Evolutionary conservation across 2,113 vertebrate genomes (phyloP).

Genomic region (Otis tarda): DNA sequence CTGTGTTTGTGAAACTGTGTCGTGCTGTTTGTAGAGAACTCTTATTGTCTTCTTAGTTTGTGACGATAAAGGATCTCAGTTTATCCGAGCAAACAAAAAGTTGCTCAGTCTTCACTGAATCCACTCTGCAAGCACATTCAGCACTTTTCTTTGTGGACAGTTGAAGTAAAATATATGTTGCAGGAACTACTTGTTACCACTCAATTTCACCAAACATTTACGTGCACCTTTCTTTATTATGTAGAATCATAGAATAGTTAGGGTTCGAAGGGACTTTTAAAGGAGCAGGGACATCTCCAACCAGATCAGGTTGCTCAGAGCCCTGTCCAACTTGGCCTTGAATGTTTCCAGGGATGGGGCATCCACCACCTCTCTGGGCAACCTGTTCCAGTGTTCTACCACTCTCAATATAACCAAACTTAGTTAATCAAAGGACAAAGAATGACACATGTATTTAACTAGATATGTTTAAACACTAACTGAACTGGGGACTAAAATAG

Average conservation of each 20-base stretch:
- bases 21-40: background rate
- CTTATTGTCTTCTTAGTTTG: background rate
- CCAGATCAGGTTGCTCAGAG: too few species aligned
- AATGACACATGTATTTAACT: rapidly evolving
- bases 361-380: too few species aligned
- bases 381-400: too few species aligned
- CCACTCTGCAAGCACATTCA: background rate
- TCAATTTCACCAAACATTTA: background rate
- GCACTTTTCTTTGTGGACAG: background rate
- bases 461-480: background rate
- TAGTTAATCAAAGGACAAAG: background rate
- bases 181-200: background rate
- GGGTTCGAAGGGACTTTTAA: too few species aligned
- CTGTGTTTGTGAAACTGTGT: background rate
- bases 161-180: background rate
- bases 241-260: too few species aligned
- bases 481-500: background rate
- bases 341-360: too few species aligned
- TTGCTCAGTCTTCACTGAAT: background rate
- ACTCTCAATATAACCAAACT: background rate
- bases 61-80: background rate
- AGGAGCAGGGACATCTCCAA: too few species aligned
- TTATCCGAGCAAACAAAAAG: background rate
- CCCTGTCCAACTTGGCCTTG: too few species aligned
- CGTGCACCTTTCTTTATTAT: background rate